Conservation (phyloP, 2,888 invertebrate genomes). For the Himalopsyche tibetana region DNA sequence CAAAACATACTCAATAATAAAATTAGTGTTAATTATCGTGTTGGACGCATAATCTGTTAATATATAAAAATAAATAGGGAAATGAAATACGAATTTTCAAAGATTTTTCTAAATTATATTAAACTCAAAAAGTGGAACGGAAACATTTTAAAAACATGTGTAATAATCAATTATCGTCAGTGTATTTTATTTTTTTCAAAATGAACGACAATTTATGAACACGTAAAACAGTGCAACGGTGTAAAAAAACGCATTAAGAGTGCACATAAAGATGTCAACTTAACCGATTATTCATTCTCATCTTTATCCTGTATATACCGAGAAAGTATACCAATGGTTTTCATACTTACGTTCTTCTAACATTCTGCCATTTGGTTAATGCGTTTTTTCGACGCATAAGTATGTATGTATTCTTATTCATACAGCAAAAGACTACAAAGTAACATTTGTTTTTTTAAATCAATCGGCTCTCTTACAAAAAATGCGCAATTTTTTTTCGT, state of each 20-base stretch:
- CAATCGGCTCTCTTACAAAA: too few relatives aligned
- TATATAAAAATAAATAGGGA: too few relatives aligned
- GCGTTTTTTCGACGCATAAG: too few relatives aligned
- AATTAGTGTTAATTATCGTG: too few relatives aligned
- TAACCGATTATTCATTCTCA: conserved; percentile 60
- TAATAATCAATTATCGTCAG: conserved; percentile 58
- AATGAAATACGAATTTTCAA: too few relatives aligned
- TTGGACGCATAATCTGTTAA: too few relatives aligned
- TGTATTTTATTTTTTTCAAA: conserved; percentile 59
- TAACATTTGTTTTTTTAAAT: too few relatives aligned
- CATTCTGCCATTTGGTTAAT: too few relatives aligned
- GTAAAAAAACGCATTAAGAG: conserved; percentile 61
- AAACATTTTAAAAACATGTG: conserved; percentile 48
- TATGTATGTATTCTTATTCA: too few relatives aligned
- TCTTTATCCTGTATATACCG: neutral
- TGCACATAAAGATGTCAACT: conserved; percentile 63
- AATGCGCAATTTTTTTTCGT: too few relatives aligned
- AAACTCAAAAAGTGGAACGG: neutral
- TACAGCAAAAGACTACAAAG: too few relatives aligned
- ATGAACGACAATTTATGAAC: conserved; percentile 60
- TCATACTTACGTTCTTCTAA: neutral
- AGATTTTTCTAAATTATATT: neutral
- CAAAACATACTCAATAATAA: too few relatives aligned
- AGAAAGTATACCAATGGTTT: conserved; percentile 8
- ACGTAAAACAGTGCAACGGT: conserved; percentile 58